Base-by-base conservation (phyloP, 2,888 invertebrate genomes). In the Acrocyrtus sp. region DNA sequence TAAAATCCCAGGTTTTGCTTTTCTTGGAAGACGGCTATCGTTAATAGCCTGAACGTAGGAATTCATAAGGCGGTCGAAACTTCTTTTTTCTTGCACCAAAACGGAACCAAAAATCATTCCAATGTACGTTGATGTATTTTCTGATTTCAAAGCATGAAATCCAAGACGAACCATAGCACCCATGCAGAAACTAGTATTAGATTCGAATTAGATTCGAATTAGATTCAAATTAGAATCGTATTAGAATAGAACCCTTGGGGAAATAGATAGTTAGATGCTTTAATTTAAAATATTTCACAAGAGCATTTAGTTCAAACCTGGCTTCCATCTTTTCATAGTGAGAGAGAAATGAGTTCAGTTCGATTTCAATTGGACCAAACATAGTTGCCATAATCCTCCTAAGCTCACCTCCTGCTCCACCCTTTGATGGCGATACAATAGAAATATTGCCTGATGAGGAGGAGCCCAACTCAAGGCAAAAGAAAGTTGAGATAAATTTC, bases 31-130 rank as follows among this genome's bases (percentile, higher is more conserved):
- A 84, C 90, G 90, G 72, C 89, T 89, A 74, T 96, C 95, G 78
- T 90, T 89, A 80, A 96, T 91, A 0, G 92, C 91, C 80, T 91
- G 90, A 53, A 94, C 87, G 82, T 94, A 93, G 63, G 90, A 89
- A 79, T 91, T 90, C 90, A 98, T 94, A 81, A 94, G 93, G 81
- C 91, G 91, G 86, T 98, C 98, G 82, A 98, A 95, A 82, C 92
- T 92, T 26, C 95, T 86, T 84, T 96, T 96, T 29, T 94, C 92
- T 84, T 94, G 92, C 22, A 96, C 92, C 58, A 95, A 86, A 56
- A 92, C 91, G 17, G 92, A 92, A 10, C 92, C 95, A 83, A 94
- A 94, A 8, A 92, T 92, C 87, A 93, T 93, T 81, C 92, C 92
- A 34, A 96, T 87, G 85, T 93, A 95, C 29, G 94, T 93, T 70